Evolutionary conservation across 2,888 invertebrate species (phyloP).

Genomic region (Eristalis intricaria): DNA sequence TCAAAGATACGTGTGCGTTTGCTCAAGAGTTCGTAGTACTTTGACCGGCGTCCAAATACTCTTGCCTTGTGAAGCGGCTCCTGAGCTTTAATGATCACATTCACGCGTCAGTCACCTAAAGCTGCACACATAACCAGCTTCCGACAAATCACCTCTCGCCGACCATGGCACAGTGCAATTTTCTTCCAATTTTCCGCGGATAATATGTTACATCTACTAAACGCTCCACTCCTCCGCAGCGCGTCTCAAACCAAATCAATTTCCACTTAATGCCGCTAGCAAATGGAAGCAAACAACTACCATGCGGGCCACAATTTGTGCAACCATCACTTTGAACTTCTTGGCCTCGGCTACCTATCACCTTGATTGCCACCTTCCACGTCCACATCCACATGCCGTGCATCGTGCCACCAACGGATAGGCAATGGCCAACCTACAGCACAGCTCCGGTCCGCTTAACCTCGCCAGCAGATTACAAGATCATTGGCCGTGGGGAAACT

Average conservation of each 20-base stretch:
- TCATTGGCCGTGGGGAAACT: conserved; percentile 54
- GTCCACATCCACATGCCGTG: conserved; percentile 1
- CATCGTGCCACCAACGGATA: conserved; percentile 9
- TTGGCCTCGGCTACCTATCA: conserved; percentile 42
- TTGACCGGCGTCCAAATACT: too few relatives aligned
- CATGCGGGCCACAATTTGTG: conserved; percentile 42
- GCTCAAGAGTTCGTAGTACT: too few relatives aligned
- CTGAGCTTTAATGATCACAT: not conserved
- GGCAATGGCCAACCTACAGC: conserved; percentile 28
- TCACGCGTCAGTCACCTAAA: not conserved
- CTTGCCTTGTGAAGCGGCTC: too few relatives aligned
- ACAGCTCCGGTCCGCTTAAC: conserved; percentile 39
- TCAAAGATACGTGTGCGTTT: too few relatives aligned
- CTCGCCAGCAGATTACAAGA: conserved; percentile 60
- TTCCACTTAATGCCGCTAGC: conserved; percentile 20
- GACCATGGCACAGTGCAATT: not conserved
- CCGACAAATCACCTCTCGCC: not conserved
- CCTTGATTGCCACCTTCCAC: conserved; percentile 46
- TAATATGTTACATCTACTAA: not conserved
- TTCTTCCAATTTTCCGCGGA: not conserved
- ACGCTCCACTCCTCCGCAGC: not conserved
- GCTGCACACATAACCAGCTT: not conserved
- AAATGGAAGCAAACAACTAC: conserved; percentile 46
- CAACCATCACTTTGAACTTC: conserved; percentile 52
- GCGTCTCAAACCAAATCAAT: conserved; percentile 28